Evolutionary conservation across 2,888 invertebrate species (phyloP).

Genomic region (Cataglyphis livida): DNA sequence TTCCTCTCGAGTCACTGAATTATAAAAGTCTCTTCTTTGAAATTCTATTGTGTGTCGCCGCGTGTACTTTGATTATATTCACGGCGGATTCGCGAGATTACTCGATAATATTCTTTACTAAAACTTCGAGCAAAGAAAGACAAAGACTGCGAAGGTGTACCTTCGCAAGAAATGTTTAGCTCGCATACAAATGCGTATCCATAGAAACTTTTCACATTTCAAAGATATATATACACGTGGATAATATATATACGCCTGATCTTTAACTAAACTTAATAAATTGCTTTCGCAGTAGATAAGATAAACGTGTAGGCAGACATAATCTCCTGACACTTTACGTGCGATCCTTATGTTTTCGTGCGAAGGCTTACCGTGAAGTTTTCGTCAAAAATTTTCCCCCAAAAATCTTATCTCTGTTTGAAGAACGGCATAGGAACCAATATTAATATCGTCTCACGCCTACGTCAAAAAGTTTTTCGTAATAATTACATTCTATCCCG

Average conservation of each 20-base stretch:
- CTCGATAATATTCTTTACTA: not conserved
- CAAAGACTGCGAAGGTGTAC: not conserved
- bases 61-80: not conserved
- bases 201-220: not conserved
- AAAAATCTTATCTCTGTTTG: constrained; percentile 9
- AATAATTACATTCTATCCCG: not conserved
- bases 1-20: not conserved
- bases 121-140: constrained; percentile 3
- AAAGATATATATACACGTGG: not conserved
- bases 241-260: not conserved
- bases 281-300: not conserved
- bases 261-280: not conserved
- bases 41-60: constrained; percentile 10
- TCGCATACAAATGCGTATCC: not conserved
- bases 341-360: not conserved
- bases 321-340: constrained; percentile 3
- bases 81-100: not conserved
- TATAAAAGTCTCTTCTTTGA: constrained; percentile 14
- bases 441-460: not conserved
- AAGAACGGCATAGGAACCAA: not conserved
- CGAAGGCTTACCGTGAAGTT: constrained; percentile 2
- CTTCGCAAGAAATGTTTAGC: not conserved
- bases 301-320: constrained; percentile 20
- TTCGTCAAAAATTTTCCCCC: constrained; percentile 1
- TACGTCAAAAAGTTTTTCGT: constrained; percentile 22